phyloP scores from a whole-genome alignment of 1,140 invertebrate species.

The Ceratosolen fusciceps region DNA sequence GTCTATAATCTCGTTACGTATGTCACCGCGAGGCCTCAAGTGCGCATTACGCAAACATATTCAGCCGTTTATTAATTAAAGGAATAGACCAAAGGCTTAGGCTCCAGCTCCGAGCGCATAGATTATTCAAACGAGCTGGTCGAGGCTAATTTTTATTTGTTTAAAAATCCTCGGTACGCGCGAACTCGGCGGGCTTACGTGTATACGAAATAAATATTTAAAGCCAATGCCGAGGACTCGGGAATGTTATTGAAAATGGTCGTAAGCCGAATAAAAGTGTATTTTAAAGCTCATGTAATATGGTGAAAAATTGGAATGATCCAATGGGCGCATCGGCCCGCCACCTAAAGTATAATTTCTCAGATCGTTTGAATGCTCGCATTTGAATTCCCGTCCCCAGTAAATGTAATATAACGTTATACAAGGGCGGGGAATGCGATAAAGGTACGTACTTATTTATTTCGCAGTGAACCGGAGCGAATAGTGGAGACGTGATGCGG shows the following conservation, averaged over 20 bases:
- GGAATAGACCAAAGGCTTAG: neutral
- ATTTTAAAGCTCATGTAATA: slow-evolving; percentile 9
- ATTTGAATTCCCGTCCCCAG: slow-evolving; percentile 46
- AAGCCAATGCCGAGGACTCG: too few species aligned
- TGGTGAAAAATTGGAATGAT: slow-evolving; percentile 41
- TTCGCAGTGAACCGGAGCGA: slow-evolving; percentile 66
- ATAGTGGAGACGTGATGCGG: slow-evolving; percentile 67
- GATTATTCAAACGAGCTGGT: neutral
- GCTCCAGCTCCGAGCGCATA: neutral
- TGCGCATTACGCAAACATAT: neutral
- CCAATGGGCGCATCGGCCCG: slow-evolving; percentile 1
- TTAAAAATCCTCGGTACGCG: too few species aligned
- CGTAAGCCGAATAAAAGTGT: neutral
- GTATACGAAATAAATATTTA: too few species aligned
- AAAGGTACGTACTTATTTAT: slow-evolving; percentile 64
- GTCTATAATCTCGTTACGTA: neutral
- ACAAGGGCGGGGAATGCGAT: slow-evolving; percentile 53
- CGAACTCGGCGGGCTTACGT: too few species aligned
- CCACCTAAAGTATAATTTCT: slow-evolving; percentile 41
- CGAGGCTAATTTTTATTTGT: neutral
- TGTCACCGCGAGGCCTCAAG: neutral
- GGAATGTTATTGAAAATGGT: neutral
- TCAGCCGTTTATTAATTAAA: neutral
- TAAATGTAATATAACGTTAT: slow-evolving; percentile 52
- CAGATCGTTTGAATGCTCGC: slow-evolving; percentile 35